phyloP scores from a whole-genome alignment of 1,140 invertebrate genomes.

The Drosophila mojavensis region DNA sequence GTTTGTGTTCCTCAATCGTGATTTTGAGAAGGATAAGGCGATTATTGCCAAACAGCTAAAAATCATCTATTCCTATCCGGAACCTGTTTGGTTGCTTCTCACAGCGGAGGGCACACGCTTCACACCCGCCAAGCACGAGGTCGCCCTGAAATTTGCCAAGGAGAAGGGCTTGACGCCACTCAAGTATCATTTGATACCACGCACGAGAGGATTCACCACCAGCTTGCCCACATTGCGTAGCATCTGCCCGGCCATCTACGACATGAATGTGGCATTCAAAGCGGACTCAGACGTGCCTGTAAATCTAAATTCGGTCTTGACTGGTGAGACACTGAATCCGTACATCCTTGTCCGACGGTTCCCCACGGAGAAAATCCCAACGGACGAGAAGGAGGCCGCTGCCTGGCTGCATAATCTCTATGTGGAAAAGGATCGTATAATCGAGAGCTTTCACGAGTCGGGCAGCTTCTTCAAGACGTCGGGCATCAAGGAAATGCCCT shows the following conservation, averaged over 20 bases:
- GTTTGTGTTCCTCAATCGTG: slow-evolving; percentile 95
- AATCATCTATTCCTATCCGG: slow-evolving; percentile 92
- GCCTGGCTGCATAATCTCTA: slow-evolving; percentile 90
- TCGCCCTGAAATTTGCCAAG: slow-evolving; percentile 93
- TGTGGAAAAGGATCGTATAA: slow-evolving; percentile 89
- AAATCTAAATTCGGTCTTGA: slow-evolving; percentile 92
- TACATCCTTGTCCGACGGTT: slow-evolving; percentile 93
- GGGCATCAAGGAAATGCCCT: slow-evolving; percentile 87
- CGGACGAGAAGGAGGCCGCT: slow-evolving; percentile 90
- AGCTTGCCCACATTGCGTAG: slow-evolving; percentile 89
- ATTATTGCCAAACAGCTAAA: slow-evolving; percentile 92
- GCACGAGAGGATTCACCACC: slow-evolving; percentile 94
- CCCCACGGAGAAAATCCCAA: slow-evolving; percentile 91
- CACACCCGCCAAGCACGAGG: slow-evolving; percentile 93
- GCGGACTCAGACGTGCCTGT: slow-evolving; percentile 86
- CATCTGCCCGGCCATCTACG: slow-evolving; percentile 92
- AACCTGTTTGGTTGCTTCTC: slow-evolving; percentile 93
- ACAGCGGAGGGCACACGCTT: slow-evolving; percentile 98
- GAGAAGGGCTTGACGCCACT: slow-evolving; percentile 93
- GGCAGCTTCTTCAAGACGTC: slow-evolving; percentile 92
- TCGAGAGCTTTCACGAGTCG: slow-evolving; percentile 92
- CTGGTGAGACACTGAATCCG: slow-evolving; percentile 89
- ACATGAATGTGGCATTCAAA: slow-evolving; percentile 92
- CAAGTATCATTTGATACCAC: slow-evolving; percentile 96
- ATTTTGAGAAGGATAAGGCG: slow-evolving; percentile 95